Conservation (phyloP, 2,797 vertebrate species). For the Crocidura indochinensis region DNA sequence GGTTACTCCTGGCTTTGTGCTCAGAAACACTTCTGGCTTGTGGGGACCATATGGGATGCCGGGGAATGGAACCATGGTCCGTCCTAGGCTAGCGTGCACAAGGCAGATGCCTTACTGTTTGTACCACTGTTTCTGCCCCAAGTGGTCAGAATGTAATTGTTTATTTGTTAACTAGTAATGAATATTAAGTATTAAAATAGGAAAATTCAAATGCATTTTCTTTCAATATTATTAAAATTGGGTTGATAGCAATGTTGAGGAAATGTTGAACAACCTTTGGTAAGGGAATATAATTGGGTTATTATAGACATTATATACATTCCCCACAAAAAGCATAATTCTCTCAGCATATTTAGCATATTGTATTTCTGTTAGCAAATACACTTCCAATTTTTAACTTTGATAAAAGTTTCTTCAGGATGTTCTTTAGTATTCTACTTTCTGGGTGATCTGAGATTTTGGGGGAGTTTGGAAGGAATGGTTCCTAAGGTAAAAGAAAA, state of each 20-base stretch:
- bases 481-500: constrained; percentile 27
- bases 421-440: not conserved
- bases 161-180: constrained; percentile 21
- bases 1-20: no score
- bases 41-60: no score
- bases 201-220: not conserved
- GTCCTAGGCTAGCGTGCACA: no score
- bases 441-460: not conserved
- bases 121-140: no score
- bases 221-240: not conserved
- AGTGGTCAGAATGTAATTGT: constrained; percentile 32
- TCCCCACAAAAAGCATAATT: not conserved
- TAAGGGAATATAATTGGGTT: not conserved
- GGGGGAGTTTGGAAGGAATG: not conserved
- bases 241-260: not conserved
- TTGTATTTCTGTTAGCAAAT: constrained; percentile 12
- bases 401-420: constrained; percentile 20
- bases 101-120: no score
- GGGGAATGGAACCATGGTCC: no score
- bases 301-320: not conserved
- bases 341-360: not conserved
- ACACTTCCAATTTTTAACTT: constrained; percentile 24
- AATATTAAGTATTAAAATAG: not conserved
- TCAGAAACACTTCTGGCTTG: no score
- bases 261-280: constrained; percentile 3